Percentiles rank a stretch among this genome's conserved stretches.
Evolutionary conservation across 2,113 vertebrate genomes (phyloP).

Genomic region (human): GRCh38 chr5:33627001-33627500

Average conservation of each 20-base stretch:
- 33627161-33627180: too few species aligned
- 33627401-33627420: background rate
- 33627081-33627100: too few species aligned
- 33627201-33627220: too few species aligned
- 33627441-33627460: background rate
- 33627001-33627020: too few species aligned
- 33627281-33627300: background rate
- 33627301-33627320: background rate
- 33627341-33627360: background rate
- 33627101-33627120: background rate
- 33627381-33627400: background rate
- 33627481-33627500: background rate
- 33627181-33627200: too few species aligned
- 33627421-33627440: background rate
- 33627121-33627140: background rate
- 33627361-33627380: background rate
- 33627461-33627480: background rate
- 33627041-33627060: too few species aligned
- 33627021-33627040: rapidly evolving
- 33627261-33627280: too few species aligned
- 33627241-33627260: too few species aligned
- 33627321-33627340: background rate
- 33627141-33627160: too few species aligned
- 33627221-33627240: too few species aligned
- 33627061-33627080: too few species aligned